phyloP scores from a whole-genome alignment of 2,113 vertebrate species.

The Fregetta grallaria region DNA sequence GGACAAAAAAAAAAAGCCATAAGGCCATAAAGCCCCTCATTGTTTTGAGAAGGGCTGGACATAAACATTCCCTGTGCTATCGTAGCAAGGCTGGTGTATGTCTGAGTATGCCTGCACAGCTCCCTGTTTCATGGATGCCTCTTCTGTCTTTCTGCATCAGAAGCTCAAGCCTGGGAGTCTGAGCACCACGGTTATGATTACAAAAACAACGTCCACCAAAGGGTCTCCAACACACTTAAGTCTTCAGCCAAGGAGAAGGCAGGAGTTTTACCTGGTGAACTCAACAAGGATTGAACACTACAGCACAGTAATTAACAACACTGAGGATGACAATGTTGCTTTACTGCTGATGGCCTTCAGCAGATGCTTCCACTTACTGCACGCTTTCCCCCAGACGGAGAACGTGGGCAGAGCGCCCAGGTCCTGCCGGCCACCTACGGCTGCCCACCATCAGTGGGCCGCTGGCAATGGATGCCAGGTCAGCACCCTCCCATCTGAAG shows the following conservation, averaged over 20 bases:
- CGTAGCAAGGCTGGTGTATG: background rate
- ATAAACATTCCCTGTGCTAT: background rate
- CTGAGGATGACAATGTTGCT: background rate
- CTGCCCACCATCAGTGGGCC: background rate
- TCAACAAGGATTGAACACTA: background rate
- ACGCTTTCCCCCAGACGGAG: accelerated
- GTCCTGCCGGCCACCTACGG: background rate
- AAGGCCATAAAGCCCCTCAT: background rate
- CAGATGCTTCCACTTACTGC: background rate
- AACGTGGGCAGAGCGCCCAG: accelerated
- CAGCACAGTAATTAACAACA: background rate
- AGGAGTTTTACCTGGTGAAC: background rate
- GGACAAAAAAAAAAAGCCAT: background rate
- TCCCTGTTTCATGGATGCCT: background rate
- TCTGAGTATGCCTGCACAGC: background rate
- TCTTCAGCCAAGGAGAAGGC: background rate
- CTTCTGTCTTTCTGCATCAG: background rate
- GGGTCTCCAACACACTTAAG: background rate
- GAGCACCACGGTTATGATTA: background rate
- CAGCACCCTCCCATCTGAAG: background rate
- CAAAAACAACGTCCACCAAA: background rate
- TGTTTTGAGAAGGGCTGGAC: background rate
- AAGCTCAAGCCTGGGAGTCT: background rate
- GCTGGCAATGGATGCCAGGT: background rate
- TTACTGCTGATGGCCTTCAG: background rate